phyloP scores from a whole-genome alignment of 2,888 invertebrate species.

The Hypomecis punctinalis region DNA sequence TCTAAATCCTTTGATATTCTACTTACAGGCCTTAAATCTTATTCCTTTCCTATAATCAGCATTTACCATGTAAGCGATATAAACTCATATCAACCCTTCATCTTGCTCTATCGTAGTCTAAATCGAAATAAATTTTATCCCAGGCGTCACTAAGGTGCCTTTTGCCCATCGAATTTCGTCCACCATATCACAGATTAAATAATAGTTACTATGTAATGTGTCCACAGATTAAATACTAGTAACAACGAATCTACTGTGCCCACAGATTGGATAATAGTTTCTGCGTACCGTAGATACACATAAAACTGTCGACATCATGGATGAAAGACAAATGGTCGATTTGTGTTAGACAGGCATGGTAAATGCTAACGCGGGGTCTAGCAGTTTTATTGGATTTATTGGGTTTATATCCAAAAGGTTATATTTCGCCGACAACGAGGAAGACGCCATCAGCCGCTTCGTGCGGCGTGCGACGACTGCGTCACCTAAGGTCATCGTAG shows the following conservation, averaged over 20 bases:
- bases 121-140: slow-evolving; percentile 41
- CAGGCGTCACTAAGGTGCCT: slow-evolving; percentile 31
- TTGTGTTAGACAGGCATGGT: slow-evolving; percentile 26
- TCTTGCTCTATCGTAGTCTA: slow-evolving; percentile 27
- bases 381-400: slow-evolving; percentile 2
- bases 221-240: too few relatives aligned
- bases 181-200: too few relatives aligned
- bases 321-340: slow-evolving; percentile 42
- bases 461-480: too few relatives aligned
- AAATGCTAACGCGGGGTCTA: slow-evolving; percentile 8
- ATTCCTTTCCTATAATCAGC: slow-evolving; percentile 14
- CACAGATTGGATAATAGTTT: too few relatives aligned
- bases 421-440: too few relatives aligned
- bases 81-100: slow-evolving; percentile 24
- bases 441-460: too few relatives aligned
- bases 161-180: slow-evolving; percentile 24
- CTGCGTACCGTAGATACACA: slow-evolving; percentile 37
- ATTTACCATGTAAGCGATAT: slow-evolving; percentile 28
- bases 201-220: too few relatives aligned
- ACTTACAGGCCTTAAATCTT: slow-evolving; percentile 1
- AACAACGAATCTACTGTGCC: too few relatives aligned
- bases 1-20: neutral
- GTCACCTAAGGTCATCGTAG: too few relatives aligned
- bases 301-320: slow-evolving; percentile 47
- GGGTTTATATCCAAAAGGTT: neutral